Evolutionary conservation across 2,113 vertebrate genomes (phyloP).

Genomic region (Hippocampus zosterae): DNA sequence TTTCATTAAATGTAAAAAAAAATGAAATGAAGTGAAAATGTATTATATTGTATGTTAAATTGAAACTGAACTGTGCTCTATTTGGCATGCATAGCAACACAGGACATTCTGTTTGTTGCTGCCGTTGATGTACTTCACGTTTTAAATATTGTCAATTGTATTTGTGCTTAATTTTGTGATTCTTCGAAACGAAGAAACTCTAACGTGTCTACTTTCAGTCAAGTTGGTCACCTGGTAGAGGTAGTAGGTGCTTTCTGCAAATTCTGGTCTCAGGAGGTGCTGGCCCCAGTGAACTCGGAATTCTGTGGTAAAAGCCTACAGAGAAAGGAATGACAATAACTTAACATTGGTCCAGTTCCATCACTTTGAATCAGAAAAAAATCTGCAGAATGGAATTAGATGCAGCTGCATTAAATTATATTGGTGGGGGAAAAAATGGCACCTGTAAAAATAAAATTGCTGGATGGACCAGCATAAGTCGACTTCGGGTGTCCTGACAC

Average conservation of each 20-base stretch:
- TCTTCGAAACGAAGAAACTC: not conserved
- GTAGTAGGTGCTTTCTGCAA: slow-evolving; percentile 99
- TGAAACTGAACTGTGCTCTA: not conserved
- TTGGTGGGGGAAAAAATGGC: too few relatives aligned
- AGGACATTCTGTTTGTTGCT: not conserved
- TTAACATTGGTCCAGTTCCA: not conserved
- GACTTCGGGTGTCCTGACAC: too few relatives aligned
- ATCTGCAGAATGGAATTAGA: too few relatives aligned
- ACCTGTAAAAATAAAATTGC: too few relatives aligned
- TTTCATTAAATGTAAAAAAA: too few relatives aligned
- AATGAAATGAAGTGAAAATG: not conserved
- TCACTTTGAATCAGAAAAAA: too few relatives aligned
- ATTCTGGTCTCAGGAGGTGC: slow-evolving; percentile 94
- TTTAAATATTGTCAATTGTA: not conserved
- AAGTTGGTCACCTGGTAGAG: slow-evolving; percentile 83
- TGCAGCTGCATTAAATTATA: not conserved
- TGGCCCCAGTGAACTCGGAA: slow-evolving; percentile 98
- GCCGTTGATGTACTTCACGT: too few relatives aligned
- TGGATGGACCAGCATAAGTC: too few relatives aligned
- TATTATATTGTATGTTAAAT: not conserved
- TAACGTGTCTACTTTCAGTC: not conserved
- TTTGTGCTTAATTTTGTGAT: not conserved
- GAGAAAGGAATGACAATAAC: not conserved
- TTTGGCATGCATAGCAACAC: not conserved
- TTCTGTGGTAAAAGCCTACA: slow-evolving; percentile 96